Evolutionary conservation across 2,113 vertebrate genomes (phyloP).

Genomic region (Morone chrysops): DNA sequence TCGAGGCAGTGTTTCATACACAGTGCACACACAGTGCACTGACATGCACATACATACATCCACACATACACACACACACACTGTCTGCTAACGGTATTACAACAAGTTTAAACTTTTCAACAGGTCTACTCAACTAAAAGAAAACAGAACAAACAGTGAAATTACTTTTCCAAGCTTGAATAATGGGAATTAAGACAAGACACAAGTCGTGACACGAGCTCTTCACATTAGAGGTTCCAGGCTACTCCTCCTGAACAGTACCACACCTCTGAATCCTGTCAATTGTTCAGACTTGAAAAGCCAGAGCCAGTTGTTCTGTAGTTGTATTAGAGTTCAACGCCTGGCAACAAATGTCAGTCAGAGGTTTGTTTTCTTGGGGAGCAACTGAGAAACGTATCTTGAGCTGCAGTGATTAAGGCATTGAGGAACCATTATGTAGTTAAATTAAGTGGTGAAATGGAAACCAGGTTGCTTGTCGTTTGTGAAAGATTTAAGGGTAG

Average conservation of each 20-base stretch:
- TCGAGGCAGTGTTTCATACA: not conserved
- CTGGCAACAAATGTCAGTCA: conserved; percentile 52
- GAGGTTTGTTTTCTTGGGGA: conserved; percentile 62
- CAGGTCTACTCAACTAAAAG: conserved; percentile 43
- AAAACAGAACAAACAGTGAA: conserved; percentile 52
- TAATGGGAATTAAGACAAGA: conserved; percentile 55
- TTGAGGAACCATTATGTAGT: conserved; percentile 75
- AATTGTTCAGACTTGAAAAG: conserved; percentile 7
- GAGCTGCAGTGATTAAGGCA: conserved; percentile 61
- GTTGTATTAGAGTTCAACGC: conserved; percentile 42
- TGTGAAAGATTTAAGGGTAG: conserved; percentile 17
- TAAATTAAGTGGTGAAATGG: conserved; percentile 74
- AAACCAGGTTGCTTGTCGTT: conserved; percentile 63
- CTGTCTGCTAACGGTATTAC: conserved; percentile 32
- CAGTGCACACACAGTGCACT: conserved; percentile 8
- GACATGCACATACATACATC: conserved; percentile 11
- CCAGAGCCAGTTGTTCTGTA: conserved; percentile 23
- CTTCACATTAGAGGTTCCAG: conserved; percentile 18
- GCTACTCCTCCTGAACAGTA: conserved; percentile 17
- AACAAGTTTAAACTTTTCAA: conserved; percentile 66
- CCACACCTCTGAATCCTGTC: conserved; percentile 48
- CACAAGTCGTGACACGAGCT: conserved; percentile 59
- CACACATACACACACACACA: conserved; percentile 6
- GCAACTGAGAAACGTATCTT: conserved; percentile 40
- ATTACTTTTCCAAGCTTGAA: conserved; percentile 54